Conservation (phyloP, 2,797 vertebrate genomes). For the Myotis daubentonii region DNA sequence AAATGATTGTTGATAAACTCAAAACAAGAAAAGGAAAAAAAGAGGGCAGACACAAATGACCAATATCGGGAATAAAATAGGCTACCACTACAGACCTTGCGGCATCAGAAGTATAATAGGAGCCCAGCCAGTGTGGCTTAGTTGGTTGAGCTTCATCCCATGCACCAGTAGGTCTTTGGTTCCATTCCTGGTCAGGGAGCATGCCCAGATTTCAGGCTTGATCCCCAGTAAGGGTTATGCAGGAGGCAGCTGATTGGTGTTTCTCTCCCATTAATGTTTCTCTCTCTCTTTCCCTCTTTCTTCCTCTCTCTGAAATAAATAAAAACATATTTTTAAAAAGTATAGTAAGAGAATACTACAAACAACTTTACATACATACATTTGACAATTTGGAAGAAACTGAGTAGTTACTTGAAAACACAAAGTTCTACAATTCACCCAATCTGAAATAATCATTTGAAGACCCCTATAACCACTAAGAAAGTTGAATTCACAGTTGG, state of each 20-base stretch:
- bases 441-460: background rate
- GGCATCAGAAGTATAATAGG: background rate
- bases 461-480: background rate
- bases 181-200: background rate
- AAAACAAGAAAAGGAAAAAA: background rate
- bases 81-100: background rate
- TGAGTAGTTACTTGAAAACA: background rate
- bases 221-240: background rate
- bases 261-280: background rate
- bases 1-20: background rate
- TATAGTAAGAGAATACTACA: background rate
- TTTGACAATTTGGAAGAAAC: background rate
- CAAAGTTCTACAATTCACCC: background rate
- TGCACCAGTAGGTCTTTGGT: background rate
- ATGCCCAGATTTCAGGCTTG: background rate
- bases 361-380: background rate
- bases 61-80: background rate
- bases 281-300: background rate
- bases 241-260: background rate
- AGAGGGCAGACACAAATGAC: background rate
- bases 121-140: background rate
- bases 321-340: background rate
- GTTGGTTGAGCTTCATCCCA: background rate
- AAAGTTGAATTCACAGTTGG: background rate
- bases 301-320: background rate